phyloP scores from a whole-genome alignment of 2,797 vertebrate species.

The Esox masquinongy region DNA sequence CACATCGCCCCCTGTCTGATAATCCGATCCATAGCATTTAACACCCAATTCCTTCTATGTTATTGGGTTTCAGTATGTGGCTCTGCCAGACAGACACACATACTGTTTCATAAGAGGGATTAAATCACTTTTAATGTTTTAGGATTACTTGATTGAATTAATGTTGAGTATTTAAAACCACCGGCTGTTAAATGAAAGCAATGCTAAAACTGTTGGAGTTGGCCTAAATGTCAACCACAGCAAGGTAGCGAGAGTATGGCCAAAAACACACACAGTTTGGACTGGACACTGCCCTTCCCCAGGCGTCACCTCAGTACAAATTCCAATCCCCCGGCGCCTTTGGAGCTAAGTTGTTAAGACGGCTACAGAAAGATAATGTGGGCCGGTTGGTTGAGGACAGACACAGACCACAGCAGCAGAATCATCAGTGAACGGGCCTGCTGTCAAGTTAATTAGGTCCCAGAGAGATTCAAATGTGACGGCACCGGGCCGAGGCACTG shows the following conservation, averaged over 20 bases:
- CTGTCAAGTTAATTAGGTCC: slow-evolving; percentile 61
- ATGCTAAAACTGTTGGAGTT: background rate
- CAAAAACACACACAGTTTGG: background rate
- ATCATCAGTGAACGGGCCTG: slow-evolving; percentile 50
- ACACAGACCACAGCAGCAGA: slow-evolving; percentile 33
- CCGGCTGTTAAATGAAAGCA: background rate
- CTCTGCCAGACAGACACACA: slow-evolving; percentile 11
- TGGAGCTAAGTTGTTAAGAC: background rate
- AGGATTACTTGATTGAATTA: background rate
- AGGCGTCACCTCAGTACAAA: background rate
- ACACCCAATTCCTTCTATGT: background rate
- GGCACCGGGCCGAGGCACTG: slow-evolving; percentile 40
- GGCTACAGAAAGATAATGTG: slow-evolving; percentile 23
- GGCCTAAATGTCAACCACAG: background rate
- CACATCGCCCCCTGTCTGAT: slow-evolving; percentile 19
- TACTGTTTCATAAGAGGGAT: background rate
- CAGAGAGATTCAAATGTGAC: slow-evolving; percentile 52
- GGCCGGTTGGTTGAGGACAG: slow-evolving; percentile 33
- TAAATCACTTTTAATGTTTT: background rate
- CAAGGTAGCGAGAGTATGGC: background rate
- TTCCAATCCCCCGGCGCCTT: background rate
- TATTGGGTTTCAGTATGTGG: background rate
- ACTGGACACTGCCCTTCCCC: background rate
- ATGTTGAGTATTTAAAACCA: background rate
- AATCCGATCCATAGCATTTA: background rate